A percentile compares a stretch with the other conserved stretches of the same genome.
Conservation (phyloP, 2,888 invertebrate genomes). For the Noctua comes region DNA sequence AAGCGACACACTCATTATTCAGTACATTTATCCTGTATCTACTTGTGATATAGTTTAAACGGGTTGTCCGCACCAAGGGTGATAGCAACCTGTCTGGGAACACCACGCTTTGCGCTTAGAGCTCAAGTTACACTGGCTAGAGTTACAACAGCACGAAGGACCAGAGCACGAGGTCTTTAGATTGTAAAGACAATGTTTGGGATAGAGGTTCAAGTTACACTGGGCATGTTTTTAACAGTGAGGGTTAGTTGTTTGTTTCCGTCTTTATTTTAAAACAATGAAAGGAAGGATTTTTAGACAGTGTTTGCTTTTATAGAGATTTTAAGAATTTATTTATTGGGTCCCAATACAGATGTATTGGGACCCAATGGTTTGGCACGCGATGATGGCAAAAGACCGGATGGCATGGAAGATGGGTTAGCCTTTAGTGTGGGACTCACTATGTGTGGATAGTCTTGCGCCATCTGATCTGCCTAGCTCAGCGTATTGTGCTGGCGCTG, state of each 20-base stretch:
- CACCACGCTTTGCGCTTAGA: conserved; percentile 37
- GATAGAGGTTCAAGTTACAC: conserved; percentile 12
- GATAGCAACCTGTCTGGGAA: conserved; percentile 63
- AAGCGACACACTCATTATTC: conserved; percentile 71
- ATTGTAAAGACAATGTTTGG: conserved; percentile 11
- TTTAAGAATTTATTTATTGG: too few relatives aligned
- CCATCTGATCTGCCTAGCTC: too few relatives aligned
- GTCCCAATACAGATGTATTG: too few relatives aligned
- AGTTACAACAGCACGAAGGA: neutral
- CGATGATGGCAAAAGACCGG: too few relatives aligned
- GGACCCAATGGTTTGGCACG: too few relatives aligned
- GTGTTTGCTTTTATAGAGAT: too few relatives aligned
- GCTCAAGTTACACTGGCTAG: conserved; percentile 29
- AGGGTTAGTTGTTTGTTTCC: conserved; percentile 16
- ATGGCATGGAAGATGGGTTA: too few relatives aligned
- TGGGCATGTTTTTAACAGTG: conserved; percentile 27
- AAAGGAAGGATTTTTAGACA: neutral
- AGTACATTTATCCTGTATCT: conserved; percentile 74
- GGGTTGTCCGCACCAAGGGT: conserved; percentile 58
- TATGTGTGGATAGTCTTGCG: too few relatives aligned
- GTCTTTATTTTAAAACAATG: conserved; percentile 19
- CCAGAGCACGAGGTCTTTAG: neutral
- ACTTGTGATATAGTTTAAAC: conserved; percentile 72
- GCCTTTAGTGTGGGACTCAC: too few relatives aligned
- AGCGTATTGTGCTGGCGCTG: too few relatives aligned